Evolutionary conservation across 53 echinoderm and acorn worm genomes (phyloP).

Genomic region (Echinometra lucunter): DNA sequence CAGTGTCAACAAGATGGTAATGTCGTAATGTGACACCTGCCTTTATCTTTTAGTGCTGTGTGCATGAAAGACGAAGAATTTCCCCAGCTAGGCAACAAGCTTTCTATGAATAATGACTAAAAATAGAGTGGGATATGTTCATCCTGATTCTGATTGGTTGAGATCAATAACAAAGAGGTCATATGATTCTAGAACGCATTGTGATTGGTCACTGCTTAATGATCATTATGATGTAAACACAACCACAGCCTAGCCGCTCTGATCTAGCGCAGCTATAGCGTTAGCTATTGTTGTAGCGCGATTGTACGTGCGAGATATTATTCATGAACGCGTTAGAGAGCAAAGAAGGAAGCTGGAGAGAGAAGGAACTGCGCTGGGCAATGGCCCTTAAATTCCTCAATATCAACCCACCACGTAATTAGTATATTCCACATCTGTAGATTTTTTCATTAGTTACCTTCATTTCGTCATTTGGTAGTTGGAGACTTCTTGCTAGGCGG

Average conservation of each 20-base stretch:
- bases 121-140: slow-evolving; percentile 44
- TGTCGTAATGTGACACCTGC: neutral
- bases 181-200: slow-evolving; percentile 38
- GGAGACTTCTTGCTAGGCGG: neutral
- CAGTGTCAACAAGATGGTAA: neutral
- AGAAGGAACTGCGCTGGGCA: slow-evolving; percentile 16
- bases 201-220: slow-evolving; percentile 54
- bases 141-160: slow-evolving; percentile 50
- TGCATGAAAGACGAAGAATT: neutral
- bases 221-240: slow-evolving; percentile 40
- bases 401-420: neutral
- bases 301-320: neutral
- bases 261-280: neutral
- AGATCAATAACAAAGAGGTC: slow-evolving; percentile 55
- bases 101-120: slow-evolving; percentile 60
- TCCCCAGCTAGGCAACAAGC: slow-evolving; percentile 57
- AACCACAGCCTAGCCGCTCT: neutral
- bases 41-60: no score
- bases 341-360: slow-evolving; percentile 14
- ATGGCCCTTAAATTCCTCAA: neutral
- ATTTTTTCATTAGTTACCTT: neutral
- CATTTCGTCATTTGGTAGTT: neutral
- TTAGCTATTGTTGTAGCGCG: neutral
- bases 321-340: neutral
- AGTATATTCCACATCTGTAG: slow-evolving; percentile 44